Evolutionary conservation across 23 tunicate genomes (phyloP), one percentile per base, ranked within the genome.

Genomic region (Halocynthia roretzi): DNA sequence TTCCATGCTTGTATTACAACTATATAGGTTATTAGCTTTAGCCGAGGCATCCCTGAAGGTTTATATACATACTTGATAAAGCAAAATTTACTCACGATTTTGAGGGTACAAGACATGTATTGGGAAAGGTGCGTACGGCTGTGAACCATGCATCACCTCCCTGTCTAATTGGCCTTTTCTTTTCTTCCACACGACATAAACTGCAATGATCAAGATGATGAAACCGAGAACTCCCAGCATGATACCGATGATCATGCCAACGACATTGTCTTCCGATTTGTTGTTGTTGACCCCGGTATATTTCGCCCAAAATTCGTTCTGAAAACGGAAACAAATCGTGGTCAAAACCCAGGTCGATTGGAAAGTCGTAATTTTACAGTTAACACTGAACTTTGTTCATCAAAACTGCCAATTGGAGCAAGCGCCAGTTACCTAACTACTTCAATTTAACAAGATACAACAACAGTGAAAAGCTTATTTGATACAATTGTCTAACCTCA

Each of bases 221-320:
- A 85, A 72, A 66, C 80, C 87, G 57, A 77, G 50, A 5, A 82
- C 75, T 5, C 97, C 91, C 63, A 91, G 73, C 49, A 81, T 60
- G 23, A 91, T 76, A 7, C 91, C 97, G 58, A 91, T 62, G n/a
- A 91, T 81, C 20, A 85, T n/a, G 7, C 97, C 91, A 60, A 91
- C 87, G 17, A 82, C 84, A 63, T 80, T 90, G 88, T 87, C 87
- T 50, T 81, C 66, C 18, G 68, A 62, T 11, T 61, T 49, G 52
- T 49, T 52, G 61, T 53, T 52, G 51, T 67, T 71, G 58, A 53
- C 71, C 5, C 85, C 88, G 76, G 84, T 84, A 82, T 89, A 89
- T 53, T 80, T 76, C 6, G 82, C 85, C 96, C 96, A 89, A 63
- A 89, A 88, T 49, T 62, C 56, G 40, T 70, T 83, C 87, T 86